Conservation (phyloP, 1,140 invertebrate genomes). For the Tenebrio molitor region DNA sequence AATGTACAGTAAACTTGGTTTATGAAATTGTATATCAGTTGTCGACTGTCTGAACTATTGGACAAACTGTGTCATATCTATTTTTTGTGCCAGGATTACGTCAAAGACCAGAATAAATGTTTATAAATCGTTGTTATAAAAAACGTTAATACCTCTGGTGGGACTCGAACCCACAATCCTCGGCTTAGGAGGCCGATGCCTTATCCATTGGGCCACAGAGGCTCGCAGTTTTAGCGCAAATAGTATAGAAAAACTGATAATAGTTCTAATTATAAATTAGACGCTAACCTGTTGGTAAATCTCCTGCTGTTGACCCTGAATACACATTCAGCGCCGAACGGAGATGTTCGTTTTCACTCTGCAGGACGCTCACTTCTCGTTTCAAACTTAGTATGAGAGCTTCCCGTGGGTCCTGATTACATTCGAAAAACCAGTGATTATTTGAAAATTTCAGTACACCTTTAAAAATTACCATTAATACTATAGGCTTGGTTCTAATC, state of each 20-base stretch:
- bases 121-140: not conserved
- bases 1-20: too few relatives aligned
- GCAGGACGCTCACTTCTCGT: conserved; percentile 87
- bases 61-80: too few relatives aligned
- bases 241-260: conserved; percentile 17
- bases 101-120: conserved; percentile 12
- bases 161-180: conserved; percentile 82
- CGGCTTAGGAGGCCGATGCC: conserved; percentile 81
- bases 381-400: conserved; percentile 92
- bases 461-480: conserved; percentile 85
- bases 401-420: conserved; percentile 87
- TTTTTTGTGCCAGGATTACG: not conserved
- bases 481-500: conserved; percentile 89
- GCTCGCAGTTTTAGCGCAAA: conserved; percentile 46
- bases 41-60: too few relatives aligned
- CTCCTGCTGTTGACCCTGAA: conserved; percentile 40
- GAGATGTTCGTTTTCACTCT: conserved; percentile 93
- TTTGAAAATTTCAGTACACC: not conserved
- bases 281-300: conserved; percentile 36
- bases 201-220: conserved; percentile 79
- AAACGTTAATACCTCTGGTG: conserved; percentile 73
- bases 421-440: not conserved
- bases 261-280: conserved; percentile 31
- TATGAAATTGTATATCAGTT: too few relatives aligned
- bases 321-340: conserved; percentile 73